Conservation (phyloP, 2,113 vertebrate genomes). For the Elgaria multicarinata region DNA sequence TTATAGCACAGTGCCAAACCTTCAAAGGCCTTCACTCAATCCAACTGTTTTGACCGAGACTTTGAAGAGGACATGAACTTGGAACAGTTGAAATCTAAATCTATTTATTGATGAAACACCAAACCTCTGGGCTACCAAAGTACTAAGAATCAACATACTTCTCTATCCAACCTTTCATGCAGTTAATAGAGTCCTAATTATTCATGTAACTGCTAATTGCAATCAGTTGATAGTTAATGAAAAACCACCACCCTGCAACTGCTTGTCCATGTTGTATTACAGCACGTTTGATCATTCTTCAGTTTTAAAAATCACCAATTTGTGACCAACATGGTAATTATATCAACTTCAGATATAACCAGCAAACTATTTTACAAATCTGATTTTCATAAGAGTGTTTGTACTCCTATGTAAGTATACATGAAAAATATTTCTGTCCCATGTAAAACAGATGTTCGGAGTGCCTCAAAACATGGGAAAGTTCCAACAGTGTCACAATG, state of each 20-base stretch:
- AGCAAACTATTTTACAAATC: too few relatives aligned
- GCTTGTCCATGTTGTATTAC: background rate
- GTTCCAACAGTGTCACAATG: too few relatives aligned
- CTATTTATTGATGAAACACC: constrained; percentile 19
- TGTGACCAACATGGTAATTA: background rate
- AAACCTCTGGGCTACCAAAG: constrained; percentile 8
- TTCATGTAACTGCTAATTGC: background rate
- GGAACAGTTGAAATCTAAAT: constrained; percentile 45
- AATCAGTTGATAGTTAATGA: constrained; percentile 19
- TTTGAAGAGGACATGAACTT: constrained; percentile 39
- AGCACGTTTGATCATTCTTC: constrained; percentile 9
- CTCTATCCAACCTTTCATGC: constrained; percentile 22
- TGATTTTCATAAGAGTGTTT: too few relatives aligned
- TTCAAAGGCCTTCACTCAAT: background rate
- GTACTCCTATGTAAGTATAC: too few relatives aligned
- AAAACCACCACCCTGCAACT: constrained; percentile 2
- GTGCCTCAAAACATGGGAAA: too few relatives aligned
- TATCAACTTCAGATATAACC: background rate
- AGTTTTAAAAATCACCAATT: constrained; percentile 11
- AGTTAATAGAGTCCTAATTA: constrained; percentile 35
- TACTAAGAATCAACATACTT: constrained; percentile 33
- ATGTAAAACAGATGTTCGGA: too few relatives aligned
- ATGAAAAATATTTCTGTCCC: too few relatives aligned
- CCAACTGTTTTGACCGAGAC: background rate
- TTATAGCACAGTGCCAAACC: background rate